Conservation (phyloP, 1,140 invertebrate genomes). For the Hypsibius dujardini region DNA sequence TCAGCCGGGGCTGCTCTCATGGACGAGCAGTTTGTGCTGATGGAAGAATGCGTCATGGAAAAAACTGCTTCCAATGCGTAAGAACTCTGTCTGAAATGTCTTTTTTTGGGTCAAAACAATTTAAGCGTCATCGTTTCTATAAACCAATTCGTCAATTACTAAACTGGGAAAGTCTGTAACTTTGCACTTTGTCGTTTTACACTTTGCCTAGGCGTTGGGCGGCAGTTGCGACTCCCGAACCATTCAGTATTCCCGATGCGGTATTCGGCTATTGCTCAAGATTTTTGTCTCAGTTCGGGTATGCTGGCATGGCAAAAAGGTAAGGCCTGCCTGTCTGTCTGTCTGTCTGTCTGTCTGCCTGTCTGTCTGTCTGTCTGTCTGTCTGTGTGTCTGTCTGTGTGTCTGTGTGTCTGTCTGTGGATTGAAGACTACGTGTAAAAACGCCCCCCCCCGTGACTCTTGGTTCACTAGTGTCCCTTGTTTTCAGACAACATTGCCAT, state of each 20-base stretch:
- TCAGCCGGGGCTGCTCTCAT: neutral
- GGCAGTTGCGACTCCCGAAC: neutral
- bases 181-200: no score
- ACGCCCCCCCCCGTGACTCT: no score
- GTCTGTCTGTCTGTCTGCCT: no score
- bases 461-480: no score
- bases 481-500: constrained; percentile 47
- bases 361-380: no score
- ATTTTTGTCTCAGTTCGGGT: constrained; percentile 12
- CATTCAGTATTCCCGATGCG: neutral
- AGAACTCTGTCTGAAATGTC: neutral
- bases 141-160: no score
- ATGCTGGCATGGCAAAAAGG: neutral
- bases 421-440: no score
- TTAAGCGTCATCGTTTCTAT: neutral
- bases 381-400: no score
- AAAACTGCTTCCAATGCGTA: neutral
- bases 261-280: neutral
- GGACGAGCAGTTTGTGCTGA: neutral
- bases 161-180: no score
- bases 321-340: neutral
- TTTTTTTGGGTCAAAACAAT: constrained; percentile 3
- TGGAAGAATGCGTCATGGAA: constrained; percentile 5
- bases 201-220: no score
- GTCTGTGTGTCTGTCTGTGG: no score